Evolutionary conservation across 2,797 vertebrate species (phyloP), one percentile per base, ranked within the genome.

Genomic region (Gobio occitaniae): DNA sequence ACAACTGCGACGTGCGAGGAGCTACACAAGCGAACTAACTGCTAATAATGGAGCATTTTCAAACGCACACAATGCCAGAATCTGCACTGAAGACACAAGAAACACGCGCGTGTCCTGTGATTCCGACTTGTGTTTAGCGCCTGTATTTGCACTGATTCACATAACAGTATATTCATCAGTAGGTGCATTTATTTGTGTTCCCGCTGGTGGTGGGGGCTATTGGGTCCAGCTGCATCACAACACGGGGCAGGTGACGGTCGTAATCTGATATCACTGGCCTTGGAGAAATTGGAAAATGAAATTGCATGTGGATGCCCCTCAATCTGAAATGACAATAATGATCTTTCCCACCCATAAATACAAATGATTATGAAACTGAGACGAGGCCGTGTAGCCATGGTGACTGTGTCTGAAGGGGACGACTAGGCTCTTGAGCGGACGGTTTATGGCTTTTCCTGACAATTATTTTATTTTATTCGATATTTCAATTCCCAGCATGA

Each of bases 391-490:
- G 82, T 84, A 84, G 71, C 63, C 88, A 89, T 81, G 65, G 80
- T 65, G 86, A 87, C 80, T 69, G 54, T 81, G 82, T 85, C 85
- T 77, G 83, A 81, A 52, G 82, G 74, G 74, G 72, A 75, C 12
- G 68, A 81, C 68, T 48, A 68, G 77, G 48, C 56, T 65, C 61
- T 32, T 38, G 83, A 86, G 74, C 74, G 29, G 66, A 83, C 59
- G 82, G 59, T 83, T 87, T 87, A 85, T 87, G 85, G 87, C 65
- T 80, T 84, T 83, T 44, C 69, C 56, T 38, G 77, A 80, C 88
- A 86, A 77, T 88, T 78, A 68, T 86, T 90, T 86, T 59, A 86
- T 90, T 90, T 80, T 50, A 82, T 88, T 86, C 68, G 65, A 87
- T 85, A 86, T 84, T 86, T 84, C 82, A 77, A 63, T 69, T 79